A percentile compares a stretch with the other conserved stretches of the same genome.
phyloP scores from a whole-genome alignment of 2,888 invertebrate genomes.

The Diaphora mendica region DNA sequence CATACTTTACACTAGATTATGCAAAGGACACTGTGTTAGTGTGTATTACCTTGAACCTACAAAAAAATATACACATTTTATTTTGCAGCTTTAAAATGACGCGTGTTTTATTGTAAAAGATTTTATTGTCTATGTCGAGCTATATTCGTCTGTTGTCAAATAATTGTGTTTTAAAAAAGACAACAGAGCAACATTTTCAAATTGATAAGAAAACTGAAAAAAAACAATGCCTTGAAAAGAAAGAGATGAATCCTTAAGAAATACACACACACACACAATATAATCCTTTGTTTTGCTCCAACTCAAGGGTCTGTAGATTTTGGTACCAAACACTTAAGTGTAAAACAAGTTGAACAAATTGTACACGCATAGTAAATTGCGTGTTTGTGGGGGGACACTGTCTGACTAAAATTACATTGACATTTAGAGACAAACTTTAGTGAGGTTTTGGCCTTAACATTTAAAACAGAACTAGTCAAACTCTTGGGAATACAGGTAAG shows the following conservation, averaged over 20 bases:
- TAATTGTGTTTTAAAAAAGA: too few species aligned
- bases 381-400: constrained; percentile 9
- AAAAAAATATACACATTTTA: too few species aligned
- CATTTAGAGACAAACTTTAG: constrained; percentile 48
- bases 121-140: too few species aligned
- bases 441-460: constrained; percentile 44
- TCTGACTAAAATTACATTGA: constrained; percentile 41
- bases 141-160: too few species aligned
- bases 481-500: not conserved
- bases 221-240: not conserved
- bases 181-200: too few species aligned
- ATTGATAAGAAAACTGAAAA: not conserved
- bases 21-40: not conserved
- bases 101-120: too few species aligned
- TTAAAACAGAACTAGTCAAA: constrained; percentile 33
- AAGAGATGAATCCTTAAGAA: too few species aligned
- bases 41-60: too few species aligned
- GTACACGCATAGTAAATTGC: constrained; percentile 1
- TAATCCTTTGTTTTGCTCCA: not conserved
- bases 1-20: not conserved
- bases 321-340: not conserved
- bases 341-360: not conserved
- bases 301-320: not conserved
- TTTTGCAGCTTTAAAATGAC: too few species aligned
- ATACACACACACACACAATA: not conserved